Conservation (phyloP, 2,888 invertebrate species). For the Plutella xylostella region DNA sequence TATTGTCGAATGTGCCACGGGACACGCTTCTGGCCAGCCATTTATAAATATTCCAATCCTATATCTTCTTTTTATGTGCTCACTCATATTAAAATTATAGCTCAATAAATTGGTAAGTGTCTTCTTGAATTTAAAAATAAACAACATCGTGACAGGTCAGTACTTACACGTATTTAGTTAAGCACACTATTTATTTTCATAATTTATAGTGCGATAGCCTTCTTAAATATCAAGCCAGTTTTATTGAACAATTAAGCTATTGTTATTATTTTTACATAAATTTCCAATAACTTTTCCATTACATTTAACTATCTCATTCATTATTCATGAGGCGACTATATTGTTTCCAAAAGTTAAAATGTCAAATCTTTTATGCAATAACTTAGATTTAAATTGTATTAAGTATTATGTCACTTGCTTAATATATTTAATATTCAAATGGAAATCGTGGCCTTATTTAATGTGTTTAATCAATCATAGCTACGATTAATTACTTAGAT, state of each 20-base stretch:
- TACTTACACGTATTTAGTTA: no score
- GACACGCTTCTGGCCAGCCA: constrained; percentile 17
- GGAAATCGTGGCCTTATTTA: constrained; percentile 59
- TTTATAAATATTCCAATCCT: constrained; percentile 24
- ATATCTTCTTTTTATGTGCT: no score
- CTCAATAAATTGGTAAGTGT: background rate
- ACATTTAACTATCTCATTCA: constrained; percentile 36
- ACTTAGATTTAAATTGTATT: constrained; percentile 62
- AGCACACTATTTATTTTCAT: background rate
- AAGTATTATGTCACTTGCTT: constrained; percentile 61
- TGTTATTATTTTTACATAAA: constrained; percentile 50
- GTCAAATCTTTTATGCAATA: constrained; percentile 54
- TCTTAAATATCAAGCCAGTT: background rate
- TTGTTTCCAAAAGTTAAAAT: constrained; percentile 57
- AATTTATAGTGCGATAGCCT: background rate
- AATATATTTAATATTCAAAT: constrained; percentile 66
- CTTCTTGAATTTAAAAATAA: background rate
- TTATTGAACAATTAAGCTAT: constrained; percentile 41
- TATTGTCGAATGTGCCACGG: constrained; percentile 32
- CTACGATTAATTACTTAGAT: constrained; percentile 67
- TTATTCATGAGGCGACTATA: constrained; percentile 53
- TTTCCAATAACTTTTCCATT: constrained; percentile 46
- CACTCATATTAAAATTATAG: constrained; percentile 3
- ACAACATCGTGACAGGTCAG: background rate
- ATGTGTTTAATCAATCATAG: constrained; percentile 69